These are phyloP conservation scores for Sebastes itinus DNA, from an alignment of 2,797 vertebrate species.

Conservation along the genomic window DNA sequence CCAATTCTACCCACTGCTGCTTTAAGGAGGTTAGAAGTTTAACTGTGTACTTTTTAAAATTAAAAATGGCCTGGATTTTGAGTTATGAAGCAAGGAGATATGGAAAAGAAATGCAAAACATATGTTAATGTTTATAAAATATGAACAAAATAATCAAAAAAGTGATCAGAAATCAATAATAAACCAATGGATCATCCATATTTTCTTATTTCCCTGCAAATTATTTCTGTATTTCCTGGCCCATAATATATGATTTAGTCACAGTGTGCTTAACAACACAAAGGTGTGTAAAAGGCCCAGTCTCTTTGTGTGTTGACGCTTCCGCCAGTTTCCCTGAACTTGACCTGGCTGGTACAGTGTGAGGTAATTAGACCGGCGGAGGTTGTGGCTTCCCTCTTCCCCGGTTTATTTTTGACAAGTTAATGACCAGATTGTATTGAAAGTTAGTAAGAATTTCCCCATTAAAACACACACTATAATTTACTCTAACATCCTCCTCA, in stretches of 20 bases:
- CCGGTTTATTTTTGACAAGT: neutral
- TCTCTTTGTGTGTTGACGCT: neutral
- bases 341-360: neutral
- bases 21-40: neutral
- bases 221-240: neutral
- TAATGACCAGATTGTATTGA: neutral
- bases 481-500: neutral
- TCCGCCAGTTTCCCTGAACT: neutral
- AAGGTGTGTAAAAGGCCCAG: neutral
- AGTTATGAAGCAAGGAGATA: neutral
- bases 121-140: neutral
- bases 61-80: neutral
- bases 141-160: neutral
- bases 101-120: neutral
- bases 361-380: rapidly evolving
- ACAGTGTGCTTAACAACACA: neutral
- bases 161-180: neutral
- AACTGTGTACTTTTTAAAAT: neutral
- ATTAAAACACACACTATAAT: neutral
- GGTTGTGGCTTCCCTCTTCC: neutral
- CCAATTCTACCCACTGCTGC: too few relatives aligned
- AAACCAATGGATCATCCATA: neutral
- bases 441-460: too few relatives aligned
- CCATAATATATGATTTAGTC: neutral
- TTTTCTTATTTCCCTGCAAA: neutral